Conservation (phyloP, 2,797 vertebrate species). For the Sciurus carolinensis region DNA sequence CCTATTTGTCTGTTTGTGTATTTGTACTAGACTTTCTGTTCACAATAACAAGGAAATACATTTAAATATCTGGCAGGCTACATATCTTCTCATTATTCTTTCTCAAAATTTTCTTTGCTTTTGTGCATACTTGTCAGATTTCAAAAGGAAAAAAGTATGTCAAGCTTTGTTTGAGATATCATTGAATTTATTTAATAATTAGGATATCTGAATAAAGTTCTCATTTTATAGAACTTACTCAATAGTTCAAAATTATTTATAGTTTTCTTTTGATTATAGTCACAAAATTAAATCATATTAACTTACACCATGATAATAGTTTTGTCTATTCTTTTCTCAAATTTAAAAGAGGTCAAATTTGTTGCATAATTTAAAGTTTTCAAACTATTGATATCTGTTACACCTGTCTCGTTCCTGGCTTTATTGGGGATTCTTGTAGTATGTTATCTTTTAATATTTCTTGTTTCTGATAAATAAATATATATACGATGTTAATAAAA, state of each 20-base stretch:
- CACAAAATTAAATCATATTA: not conserved
- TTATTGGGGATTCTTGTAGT: not conserved
- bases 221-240: not conserved
- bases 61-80: not conserved
- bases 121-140: not conserved
- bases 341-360: not conserved
- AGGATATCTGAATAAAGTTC: not conserved
- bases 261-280: not conserved
- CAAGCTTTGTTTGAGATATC: not conserved
- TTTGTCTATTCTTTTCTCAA: slow-evolving; percentile 19
- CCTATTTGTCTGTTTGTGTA: not conserved
- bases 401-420: not conserved
- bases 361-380: not conserved
- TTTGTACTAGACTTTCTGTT: not conserved
- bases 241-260: not conserved
- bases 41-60: not conserved
- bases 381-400: not conserved
- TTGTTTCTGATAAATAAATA: not conserved
- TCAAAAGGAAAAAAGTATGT: not conserved
- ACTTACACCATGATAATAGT: not conserved
- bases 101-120: slow-evolving; percentile 22
- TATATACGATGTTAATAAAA: not conserved
- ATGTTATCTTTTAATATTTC: slow-evolving; percentile 40
- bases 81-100: not conserved
- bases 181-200: slow-evolving; percentile 11